These are phyloP conservation scores for Tylochromis polylepis DNA, from an alignment of 2,113 vertebrate genomes.

Conservation along the genomic window DNA sequence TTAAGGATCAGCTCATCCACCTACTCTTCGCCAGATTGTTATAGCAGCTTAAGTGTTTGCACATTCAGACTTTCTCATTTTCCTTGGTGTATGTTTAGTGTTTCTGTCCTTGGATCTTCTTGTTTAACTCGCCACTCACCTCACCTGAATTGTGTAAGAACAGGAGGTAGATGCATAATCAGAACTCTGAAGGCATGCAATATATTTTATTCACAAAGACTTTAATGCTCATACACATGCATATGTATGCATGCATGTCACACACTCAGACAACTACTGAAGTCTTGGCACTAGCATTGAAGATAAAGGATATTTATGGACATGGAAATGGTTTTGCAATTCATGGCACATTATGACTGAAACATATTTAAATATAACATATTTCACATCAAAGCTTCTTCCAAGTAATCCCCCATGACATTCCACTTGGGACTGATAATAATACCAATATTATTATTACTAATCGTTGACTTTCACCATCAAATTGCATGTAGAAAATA, in stretches of 20 bases:
- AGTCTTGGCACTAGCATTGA: neutral
- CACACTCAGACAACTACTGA: neutral
- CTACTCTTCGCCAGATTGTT: neutral
- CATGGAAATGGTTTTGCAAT: conserved; percentile 24
- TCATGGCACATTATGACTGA: neutral
- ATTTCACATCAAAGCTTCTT: neutral
- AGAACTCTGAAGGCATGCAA: neutral
- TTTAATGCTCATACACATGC: neutral
- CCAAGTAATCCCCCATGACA: neutral
- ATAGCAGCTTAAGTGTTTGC: neutral
- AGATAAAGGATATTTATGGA: conserved; percentile 18
- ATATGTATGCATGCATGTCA: neutral
- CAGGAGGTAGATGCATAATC: conserved; percentile 9
- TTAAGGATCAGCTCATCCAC: neutral
- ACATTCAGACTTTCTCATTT: neutral
- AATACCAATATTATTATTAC: neutral
- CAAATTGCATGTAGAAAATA: neutral
- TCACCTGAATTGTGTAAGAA: conserved; percentile 15
- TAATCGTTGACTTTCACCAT: neutral
- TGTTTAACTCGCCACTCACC: neutral
- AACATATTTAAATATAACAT: neutral
- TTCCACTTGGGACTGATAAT: neutral
- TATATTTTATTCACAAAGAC: conserved; percentile 1
- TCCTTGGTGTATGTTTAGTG: neutral
- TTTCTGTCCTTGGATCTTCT: neutral